Conservation (phyloP, 2,113 vertebrate species). For the Leuciscus idus region DNA sequence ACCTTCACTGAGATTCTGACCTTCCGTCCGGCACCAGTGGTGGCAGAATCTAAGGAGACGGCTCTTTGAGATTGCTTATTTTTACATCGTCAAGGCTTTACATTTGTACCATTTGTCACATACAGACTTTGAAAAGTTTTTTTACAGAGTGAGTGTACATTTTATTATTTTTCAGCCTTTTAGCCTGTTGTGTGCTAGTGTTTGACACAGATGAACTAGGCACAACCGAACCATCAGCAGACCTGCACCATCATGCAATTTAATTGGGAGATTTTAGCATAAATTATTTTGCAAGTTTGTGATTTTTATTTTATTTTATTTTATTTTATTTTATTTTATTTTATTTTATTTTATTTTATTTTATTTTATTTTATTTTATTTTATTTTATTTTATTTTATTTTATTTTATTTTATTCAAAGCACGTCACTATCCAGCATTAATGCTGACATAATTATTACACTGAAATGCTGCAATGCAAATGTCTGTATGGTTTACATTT, state of each 20-base stretch:
- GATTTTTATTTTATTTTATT: background rate
- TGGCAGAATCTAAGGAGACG: slow-evolving; percentile 74
- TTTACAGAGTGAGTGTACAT: too few species aligned
- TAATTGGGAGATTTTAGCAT: background rate
- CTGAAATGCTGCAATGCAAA: background rate
- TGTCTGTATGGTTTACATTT: background rate
- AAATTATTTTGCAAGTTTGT: background rate
- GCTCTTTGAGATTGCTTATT: slow-evolving; percentile 62
- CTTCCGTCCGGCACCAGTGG: slow-evolving; percentile 66
- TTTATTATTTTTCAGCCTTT: background rate
- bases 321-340: too few species aligned
- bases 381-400: background rate
- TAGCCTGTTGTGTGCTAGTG: background rate
- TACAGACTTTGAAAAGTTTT: background rate
- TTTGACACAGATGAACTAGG: background rate
- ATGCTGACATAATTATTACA: background rate
- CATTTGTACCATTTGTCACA: background rate
- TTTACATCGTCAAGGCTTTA: background rate
- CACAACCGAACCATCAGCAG: background rate
- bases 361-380: background rate
- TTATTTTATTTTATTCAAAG: background rate
- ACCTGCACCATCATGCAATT: background rate
- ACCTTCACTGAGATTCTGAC: slow-evolving; percentile 79
- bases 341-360: background rate
- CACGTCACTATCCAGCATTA: background rate